These are phyloP conservation scores for Caenorhabditis sulstoni DNA, from an alignment of 2,888 invertebrate genomes.

Conservation along the genomic window DNA sequence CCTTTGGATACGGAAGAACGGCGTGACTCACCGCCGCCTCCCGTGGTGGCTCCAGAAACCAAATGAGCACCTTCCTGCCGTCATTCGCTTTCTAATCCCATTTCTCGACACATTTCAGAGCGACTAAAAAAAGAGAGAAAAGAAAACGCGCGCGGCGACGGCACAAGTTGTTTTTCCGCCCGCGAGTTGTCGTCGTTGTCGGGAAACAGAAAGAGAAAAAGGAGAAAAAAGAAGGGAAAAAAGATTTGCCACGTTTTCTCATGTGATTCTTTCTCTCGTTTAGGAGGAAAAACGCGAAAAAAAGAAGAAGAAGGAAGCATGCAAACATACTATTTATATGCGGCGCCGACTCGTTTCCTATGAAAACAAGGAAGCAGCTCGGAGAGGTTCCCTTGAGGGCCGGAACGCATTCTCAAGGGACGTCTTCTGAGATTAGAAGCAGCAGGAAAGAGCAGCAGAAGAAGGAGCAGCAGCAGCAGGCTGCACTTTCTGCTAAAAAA, in stretches of 20 bases:
- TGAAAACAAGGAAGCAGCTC: slow-evolving; percentile 5
- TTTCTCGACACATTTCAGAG: too few relatives aligned
- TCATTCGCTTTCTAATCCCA: too few relatives aligned
- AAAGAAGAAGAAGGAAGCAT: slow-evolving; percentile 8
- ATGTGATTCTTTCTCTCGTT: slow-evolving; percentile 32
- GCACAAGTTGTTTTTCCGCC: slow-evolving; percentile 14
- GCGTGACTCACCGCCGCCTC: too few relatives aligned
- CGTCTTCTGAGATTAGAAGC: neutral
- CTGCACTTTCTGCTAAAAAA: neutral
- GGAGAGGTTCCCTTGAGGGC: neutral
- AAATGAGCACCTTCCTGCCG: too few relatives aligned
- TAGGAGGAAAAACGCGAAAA: neutral
- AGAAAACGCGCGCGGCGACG: neutral
- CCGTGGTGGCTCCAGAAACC: too few relatives aligned
- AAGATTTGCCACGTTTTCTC: slow-evolving; percentile 26
- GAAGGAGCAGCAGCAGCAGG: neutral
- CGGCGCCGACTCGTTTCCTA: neutral
- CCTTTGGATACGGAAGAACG: too few relatives aligned
- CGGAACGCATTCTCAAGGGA: slow-evolving; percentile 12
- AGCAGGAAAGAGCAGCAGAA: neutral
- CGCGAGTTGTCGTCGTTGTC: neutral
- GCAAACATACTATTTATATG: slow-evolving; percentile 28
- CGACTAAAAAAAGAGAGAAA: neutral
- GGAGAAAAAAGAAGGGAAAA: slow-evolving; percentile 15
- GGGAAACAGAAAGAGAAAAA: slow-evolving; percentile 1